These are phyloP conservation scores for Donacobius atricapilla DNA, from an alignment of 2,113 vertebrate genomes.

Conservation along the genomic window DNA sequence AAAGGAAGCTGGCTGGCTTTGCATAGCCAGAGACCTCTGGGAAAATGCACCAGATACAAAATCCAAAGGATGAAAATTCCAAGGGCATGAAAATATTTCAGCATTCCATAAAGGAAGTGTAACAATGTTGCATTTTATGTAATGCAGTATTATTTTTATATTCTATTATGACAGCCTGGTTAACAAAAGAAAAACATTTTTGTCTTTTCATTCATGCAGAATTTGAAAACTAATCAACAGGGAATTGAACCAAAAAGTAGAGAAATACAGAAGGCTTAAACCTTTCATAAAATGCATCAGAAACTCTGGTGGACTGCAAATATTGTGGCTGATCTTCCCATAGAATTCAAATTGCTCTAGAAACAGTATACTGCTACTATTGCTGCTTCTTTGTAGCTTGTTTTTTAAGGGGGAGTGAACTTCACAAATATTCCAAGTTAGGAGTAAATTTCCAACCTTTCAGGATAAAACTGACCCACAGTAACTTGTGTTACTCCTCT, in stretches of 20 bases:
- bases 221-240: background rate
- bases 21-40: background rate
- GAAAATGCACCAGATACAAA: background rate
- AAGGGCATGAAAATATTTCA: background rate
- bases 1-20: background rate
- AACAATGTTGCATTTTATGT: background rate
- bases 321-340: background rate
- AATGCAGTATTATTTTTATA: background rate
- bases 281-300: background rate
- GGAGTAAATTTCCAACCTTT: background rate
- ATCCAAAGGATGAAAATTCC: background rate
- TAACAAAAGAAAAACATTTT: background rate
- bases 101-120: background rate
- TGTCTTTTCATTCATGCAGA: background rate
- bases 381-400: background rate
- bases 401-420: background rate
- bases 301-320: background rate
- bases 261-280: background rate
- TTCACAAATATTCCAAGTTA: background rate
- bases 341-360: background rate
- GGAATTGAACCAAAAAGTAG: background rate
- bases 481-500: background rate
- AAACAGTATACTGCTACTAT: background rate
- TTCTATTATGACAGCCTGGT: background rate
- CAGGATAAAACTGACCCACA: rapidly evolving